These are phyloP conservation scores for Verasper variegatus DNA, from an alignment of 2,113 vertebrate species.

Conservation along the genomic window DNA sequence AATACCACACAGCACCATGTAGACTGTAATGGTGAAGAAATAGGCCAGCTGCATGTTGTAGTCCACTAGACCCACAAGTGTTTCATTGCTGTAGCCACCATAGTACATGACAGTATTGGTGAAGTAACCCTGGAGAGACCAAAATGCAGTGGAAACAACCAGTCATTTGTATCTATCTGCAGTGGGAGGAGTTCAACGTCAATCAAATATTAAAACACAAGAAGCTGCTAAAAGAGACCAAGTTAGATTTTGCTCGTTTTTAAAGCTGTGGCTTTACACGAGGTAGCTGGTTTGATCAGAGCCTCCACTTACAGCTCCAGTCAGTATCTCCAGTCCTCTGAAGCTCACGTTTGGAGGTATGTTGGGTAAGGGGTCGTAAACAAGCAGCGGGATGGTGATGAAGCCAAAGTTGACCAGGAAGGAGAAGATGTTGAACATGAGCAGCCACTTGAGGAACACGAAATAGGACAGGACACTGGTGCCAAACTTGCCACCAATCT, in stretches of 20 bases:
- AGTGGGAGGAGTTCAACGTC: background rate
- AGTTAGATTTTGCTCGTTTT: background rate
- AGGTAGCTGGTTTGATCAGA: background rate
- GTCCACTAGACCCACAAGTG: slow-evolving; percentile 48
- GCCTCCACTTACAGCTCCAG: slow-evolving; percentile 88
- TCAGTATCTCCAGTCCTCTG: slow-evolving; percentile 90
- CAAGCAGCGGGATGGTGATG: slow-evolving; percentile 89
- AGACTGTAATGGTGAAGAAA: slow-evolving; percentile 89
- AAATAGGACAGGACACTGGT: slow-evolving; percentile 95
- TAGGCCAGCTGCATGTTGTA: slow-evolving; percentile 95
- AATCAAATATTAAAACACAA: background rate
- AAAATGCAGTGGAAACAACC: background rate
- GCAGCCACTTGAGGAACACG: slow-evolving; percentile 92
- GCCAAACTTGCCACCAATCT: slow-evolving; percentile 91
- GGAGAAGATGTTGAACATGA: slow-evolving; percentile 92
- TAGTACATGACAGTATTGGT: slow-evolving; percentile 88
- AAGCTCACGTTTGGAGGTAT: slow-evolving; percentile 80
- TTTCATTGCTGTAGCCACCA: slow-evolving; percentile 87
- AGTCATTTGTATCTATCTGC: background rate
- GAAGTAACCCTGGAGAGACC: slow-evolving; percentile 80
- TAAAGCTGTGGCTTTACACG: background rate
- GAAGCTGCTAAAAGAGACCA: no score
- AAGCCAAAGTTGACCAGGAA: slow-evolving; percentile 94
- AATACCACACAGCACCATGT: slow-evolving; percentile 88
- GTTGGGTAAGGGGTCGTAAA: slow-evolving; percentile 61